Conservation (phyloP, 2,888 invertebrate species). For the Podabrus alpinus region DNA sequence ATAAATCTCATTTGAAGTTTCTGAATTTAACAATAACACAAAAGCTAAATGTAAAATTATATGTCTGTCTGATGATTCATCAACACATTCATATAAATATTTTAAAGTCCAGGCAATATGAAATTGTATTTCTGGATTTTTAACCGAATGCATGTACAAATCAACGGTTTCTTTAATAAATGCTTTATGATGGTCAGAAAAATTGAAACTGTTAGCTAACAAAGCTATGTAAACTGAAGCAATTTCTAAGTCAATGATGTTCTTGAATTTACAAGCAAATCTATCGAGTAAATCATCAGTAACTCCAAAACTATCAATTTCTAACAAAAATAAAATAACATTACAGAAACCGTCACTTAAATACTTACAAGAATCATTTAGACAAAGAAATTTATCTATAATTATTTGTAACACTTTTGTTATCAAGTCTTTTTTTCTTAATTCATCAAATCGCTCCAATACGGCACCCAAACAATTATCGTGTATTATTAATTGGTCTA, state of each 20-base stretch:
- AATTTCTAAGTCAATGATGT: slow-evolving; percentile 6
- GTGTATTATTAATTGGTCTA: slow-evolving; percentile 32
- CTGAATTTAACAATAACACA: slow-evolving; percentile 34
- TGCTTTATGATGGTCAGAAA: neutral
- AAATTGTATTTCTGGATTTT: slow-evolving; percentile 11
- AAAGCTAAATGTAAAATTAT: slow-evolving; percentile 36
- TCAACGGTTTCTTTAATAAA: slow-evolving; percentile 1
- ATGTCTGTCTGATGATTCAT: slow-evolving; percentile 18
- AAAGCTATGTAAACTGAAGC: slow-evolving; percentile 1
- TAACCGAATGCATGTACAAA: neutral
- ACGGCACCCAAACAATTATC: slow-evolving; percentile 1
- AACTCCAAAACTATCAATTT: neutral
- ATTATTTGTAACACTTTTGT: slow-evolving; percentile 21
- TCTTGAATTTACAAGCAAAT: neutral
- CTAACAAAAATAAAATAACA: slow-evolving; percentile 8
- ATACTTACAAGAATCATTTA: neutral
- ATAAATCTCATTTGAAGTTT: slow-evolving; percentile 33
- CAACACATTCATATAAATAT: slow-evolving; percentile 31
- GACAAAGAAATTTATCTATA: slow-evolving; percentile 34
- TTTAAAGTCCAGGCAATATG: slow-evolving; percentile 30
- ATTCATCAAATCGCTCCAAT: slow-evolving; percentile 1
- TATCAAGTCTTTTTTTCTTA: neutral
- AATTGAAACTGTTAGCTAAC: neutral
- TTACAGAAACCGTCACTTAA: slow-evolving; percentile 4
- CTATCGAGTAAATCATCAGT: neutral